phyloP scores from a whole-genome alignment of 2,888 invertebrate genomes.

The Chymomyza caudatula region DNA sequence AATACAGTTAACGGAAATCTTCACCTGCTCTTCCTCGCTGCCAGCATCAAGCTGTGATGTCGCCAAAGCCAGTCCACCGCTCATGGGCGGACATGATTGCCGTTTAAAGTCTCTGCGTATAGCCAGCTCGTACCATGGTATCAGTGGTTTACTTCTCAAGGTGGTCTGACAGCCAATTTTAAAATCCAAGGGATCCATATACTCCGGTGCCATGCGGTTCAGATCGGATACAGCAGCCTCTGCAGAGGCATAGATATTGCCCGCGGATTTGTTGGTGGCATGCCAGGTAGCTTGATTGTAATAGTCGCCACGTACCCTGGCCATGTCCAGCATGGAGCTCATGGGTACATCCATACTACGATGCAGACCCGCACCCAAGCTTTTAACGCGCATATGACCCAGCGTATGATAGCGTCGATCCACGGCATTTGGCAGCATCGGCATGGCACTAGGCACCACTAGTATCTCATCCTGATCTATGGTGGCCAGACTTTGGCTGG shows the following conservation, averaged over 20 bases:
- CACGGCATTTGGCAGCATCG: slow-evolving; percentile 70
- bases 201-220: slow-evolving; percentile 75
- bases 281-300: slow-evolving; percentile 23
- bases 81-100: slow-evolving; percentile 88
- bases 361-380: slow-evolving; percentile 73
- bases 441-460: slow-evolving; percentile 75
- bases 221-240: slow-evolving; percentile 70
- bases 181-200: slow-evolving; percentile 81
- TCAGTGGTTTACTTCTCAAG: slow-evolving; percentile 83
- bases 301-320: slow-evolving; percentile 36
- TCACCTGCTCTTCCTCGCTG: slow-evolving; percentile 71
- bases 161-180: slow-evolving; percentile 84
- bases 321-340: slow-evolving; percentile 72
- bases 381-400: slow-evolving; percentile 77
- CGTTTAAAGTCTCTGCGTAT: slow-evolving; percentile 85
- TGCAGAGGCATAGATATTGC: slow-evolving; percentile 74
- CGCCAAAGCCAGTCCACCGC: slow-evolving; percentile 78
- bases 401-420: slow-evolving; percentile 76
- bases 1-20: slow-evolving; percentile 1
- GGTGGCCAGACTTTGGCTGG: slow-evolving; percentile 71
- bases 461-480: slow-evolving; percentile 75
- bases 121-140: slow-evolving; percentile 94
- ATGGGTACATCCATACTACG: slow-evolving; percentile 67
- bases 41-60: slow-evolving; percentile 1
- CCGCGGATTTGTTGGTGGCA: slow-evolving; percentile 69